phyloP scores from a whole-genome alignment of 2,113 vertebrate species.

The Lonchura striata region DNA sequence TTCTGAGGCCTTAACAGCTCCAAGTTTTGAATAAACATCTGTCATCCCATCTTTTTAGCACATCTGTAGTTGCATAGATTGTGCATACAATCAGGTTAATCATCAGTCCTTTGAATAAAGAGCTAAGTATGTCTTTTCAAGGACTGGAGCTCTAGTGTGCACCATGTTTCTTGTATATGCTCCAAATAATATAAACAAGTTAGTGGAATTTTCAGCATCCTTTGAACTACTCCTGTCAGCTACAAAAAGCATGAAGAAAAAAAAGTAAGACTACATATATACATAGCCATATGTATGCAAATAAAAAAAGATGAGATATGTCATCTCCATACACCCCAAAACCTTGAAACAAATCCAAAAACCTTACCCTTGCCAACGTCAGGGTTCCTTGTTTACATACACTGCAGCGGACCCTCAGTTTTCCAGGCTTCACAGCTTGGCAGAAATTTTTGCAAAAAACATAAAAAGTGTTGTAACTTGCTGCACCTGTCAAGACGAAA shows the following conservation, averaged over 20 bases:
- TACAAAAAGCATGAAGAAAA: neutral
- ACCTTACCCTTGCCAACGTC: conserved; percentile 82
- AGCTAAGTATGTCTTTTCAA: neutral
- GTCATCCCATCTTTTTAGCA: neutral
- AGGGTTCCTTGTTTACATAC: conserved; percentile 83
- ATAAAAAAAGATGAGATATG: neutral
- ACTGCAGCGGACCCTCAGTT: conserved; percentile 83
- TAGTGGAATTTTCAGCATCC: neutral
- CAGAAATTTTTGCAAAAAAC: conserved; percentile 88
- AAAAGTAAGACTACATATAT: neutral
- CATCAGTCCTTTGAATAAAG: neutral
- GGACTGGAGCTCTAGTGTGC: neutral
- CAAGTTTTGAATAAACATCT: neutral
- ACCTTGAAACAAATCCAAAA: neutral
- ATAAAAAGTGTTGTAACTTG: conserved; percentile 82
- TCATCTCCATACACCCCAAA: neutral
- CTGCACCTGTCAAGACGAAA: conserved; percentile 63
- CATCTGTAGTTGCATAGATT: neutral
- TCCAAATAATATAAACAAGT: neutral
- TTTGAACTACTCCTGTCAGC: neutral
- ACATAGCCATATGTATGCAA: neutral
- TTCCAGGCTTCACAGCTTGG: conserved; percentile 81
- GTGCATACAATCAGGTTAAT: neutral
- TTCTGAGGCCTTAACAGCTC: neutral
- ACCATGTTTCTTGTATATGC: neutral